Evolutionary conservation across 2,113 vertebrate genomes (phyloP).

Genomic region (Thamnaconus septentrionalis): DNA sequence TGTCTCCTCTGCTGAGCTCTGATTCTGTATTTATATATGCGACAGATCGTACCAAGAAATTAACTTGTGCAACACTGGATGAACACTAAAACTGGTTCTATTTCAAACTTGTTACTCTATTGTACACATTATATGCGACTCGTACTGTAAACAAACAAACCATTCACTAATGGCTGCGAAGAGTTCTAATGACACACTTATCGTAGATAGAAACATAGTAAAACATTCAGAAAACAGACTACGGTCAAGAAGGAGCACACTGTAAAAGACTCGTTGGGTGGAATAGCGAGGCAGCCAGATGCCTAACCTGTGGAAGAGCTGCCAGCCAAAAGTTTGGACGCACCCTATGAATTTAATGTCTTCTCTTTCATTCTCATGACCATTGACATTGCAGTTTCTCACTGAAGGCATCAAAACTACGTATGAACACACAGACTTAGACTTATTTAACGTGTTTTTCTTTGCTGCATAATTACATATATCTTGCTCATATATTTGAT

Average conservation of each 20-base stretch:
- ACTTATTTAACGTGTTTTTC: background rate
- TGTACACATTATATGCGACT: constrained; percentile 43
- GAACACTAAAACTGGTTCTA: constrained; percentile 53
- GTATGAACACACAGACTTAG: too few relatives aligned
- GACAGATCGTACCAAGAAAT: constrained; percentile 56
- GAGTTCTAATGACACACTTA: constrained; percentile 47
- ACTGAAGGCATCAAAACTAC: too few relatives aligned
- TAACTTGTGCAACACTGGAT: constrained; percentile 37
- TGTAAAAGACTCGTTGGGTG: constrained; percentile 39
- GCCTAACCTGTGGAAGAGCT: constrained; percentile 32
- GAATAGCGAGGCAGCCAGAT: constrained; percentile 34
- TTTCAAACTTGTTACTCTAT: constrained; percentile 53
- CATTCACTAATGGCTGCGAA: constrained; percentile 45
- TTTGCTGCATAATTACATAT: too few relatives aligned
- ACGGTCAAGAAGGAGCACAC: constrained; percentile 54
- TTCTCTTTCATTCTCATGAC: too few relatives aligned
- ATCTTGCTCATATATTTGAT: too few relatives aligned
- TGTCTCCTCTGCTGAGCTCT: constrained; percentile 40
- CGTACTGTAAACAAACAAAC: constrained; percentile 50
- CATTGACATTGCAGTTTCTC: too few relatives aligned
- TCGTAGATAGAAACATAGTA: constrained; percentile 74
- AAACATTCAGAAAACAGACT: constrained; percentile 63
- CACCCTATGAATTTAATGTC: too few relatives aligned
- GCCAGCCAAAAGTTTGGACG: background rate
- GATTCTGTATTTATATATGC: constrained; percentile 35